Base-by-base conservation (phyloP, 2,797 vertebrate species). In the Lutjanus campechanus region DNA sequence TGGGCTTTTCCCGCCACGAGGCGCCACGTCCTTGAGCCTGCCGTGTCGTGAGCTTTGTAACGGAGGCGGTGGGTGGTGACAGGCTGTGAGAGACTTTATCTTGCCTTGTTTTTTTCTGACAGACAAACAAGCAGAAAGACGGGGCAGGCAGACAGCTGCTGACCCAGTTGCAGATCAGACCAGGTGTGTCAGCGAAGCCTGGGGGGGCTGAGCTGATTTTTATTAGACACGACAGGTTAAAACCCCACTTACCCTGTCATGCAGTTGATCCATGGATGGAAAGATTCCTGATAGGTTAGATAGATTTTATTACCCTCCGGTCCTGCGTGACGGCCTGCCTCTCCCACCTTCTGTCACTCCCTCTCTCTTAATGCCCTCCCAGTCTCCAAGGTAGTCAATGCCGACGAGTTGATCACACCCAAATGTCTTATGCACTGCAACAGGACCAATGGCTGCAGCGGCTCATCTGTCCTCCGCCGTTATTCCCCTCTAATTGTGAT, bases 181-280 rank as follows among this genome's bases (percentile, higher is more conserved):
- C 88, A 89, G 88, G 87, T 89, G 84, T 88, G 85, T 88, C 85
- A 83, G 85, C 4, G 16, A 63, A 67, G 78, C 83, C 81, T 46
- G 25, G 9, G 71, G 82, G 72, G 81, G 73, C 1, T 9, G 43
- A 53, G 49, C 46, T 63, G 89, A 88, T 72, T 80, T 76, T 85
- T 82, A 89, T 89, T n/a, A 50, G 68, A 84, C 69, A 74, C 64
- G 88, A 83, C 85, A 82, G 79, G 69, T 84, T 87, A 84, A 88
- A 85, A 84, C 82, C 81, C 72, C 76, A 73, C 76, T 85, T 86
- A 79, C 58, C 75, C 78, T 69, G 77, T 74, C 79, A 63, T 19
- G 55, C 74, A 43, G 77, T 55, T 36, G 81, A 82, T 75, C 79
- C 56, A 46, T 20, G 64, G 79, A 77, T 69, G 72, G 69, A 77